These are phyloP conservation scores for Poeciliopsis retropinna DNA, from an alignment of 2,113 vertebrate species.

Conservation along the genomic window DNA sequence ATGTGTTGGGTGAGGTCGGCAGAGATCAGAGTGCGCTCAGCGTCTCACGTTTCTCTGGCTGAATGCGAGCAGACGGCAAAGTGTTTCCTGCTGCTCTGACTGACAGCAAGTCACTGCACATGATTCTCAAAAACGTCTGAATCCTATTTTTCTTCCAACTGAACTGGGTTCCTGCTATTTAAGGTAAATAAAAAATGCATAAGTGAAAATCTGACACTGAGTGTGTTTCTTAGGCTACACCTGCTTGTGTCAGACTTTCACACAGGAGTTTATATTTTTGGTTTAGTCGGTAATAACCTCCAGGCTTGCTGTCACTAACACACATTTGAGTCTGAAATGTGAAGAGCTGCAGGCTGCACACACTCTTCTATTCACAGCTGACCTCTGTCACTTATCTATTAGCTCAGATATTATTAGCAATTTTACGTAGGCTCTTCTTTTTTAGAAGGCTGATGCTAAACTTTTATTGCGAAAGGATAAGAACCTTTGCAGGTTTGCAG, in stretches of 20 bases:
- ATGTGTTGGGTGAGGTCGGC: not conserved
- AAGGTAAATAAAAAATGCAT: not conserved
- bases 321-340: not conserved
- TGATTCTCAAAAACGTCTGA: not conserved
- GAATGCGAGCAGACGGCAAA: constrained; percentile 47
- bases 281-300: not conserved
- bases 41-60: constrained; percentile 61
- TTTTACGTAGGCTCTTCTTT: not conserved
- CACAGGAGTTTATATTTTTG: accelerated
- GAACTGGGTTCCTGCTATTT: not conserved
- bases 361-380: constrained; percentile 27
- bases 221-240: too few species aligned
- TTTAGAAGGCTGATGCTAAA: not conserved
- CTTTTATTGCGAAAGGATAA: not conserved
- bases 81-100: constrained; percentile 6
- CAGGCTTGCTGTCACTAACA: constrained; percentile 57
- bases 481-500: not conserved
- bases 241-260: constrained; percentile 52
- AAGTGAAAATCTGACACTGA: constrained; percentile 50
- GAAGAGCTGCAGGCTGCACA: constrained; percentile 47
- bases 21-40: constrained; percentile 4
- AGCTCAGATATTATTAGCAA: not conserved
- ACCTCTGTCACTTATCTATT: not conserved
- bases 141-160: not conserved
- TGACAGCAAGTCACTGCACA: constrained; percentile 51